Percentiles rank a stretch among this genome's conserved stretches.
These are phyloP conservation scores for Aegithalos caudatus DNA, from an alignment of 2,113 vertebrate species.

Conservation along the genomic window DNA sequence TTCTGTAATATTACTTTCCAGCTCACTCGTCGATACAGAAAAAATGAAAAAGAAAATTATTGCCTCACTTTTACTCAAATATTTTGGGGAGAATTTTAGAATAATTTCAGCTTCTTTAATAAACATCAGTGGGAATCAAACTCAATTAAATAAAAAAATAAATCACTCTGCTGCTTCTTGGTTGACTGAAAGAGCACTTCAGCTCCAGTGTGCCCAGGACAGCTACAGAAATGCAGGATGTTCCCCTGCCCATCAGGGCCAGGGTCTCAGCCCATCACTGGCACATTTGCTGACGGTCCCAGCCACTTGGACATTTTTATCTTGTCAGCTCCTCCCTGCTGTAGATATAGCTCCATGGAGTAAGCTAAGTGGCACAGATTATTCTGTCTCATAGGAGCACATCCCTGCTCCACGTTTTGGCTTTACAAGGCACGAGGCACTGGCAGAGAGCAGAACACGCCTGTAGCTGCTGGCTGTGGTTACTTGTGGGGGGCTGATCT, in stretches of 20 bases:
- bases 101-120: background rate
- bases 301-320: background rate
- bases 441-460: background rate
- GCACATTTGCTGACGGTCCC: background rate
- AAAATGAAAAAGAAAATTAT: background rate
- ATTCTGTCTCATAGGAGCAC: background rate
- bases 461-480: background rate
- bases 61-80: background rate
- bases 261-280: background rate
- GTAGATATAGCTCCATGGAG: background rate
- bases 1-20: background rate
- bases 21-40: background rate
- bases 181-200: background rate
- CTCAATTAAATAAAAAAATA: background rate
- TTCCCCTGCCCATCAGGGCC: background rate
- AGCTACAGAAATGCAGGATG: background rate
- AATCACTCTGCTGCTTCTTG: background rate
- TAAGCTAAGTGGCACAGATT: background rate
- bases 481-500: background rate
- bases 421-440: background rate
- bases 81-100: background rate
- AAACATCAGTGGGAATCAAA: background rate
- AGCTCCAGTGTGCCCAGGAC: background rate
- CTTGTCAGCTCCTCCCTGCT: background rate
- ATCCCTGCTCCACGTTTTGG: fast-evolving